These are phyloP conservation scores for Cyphomyrmex costatus DNA, from an alignment of 1,140 invertebrate genomes.

Conservation along the genomic window DNA sequence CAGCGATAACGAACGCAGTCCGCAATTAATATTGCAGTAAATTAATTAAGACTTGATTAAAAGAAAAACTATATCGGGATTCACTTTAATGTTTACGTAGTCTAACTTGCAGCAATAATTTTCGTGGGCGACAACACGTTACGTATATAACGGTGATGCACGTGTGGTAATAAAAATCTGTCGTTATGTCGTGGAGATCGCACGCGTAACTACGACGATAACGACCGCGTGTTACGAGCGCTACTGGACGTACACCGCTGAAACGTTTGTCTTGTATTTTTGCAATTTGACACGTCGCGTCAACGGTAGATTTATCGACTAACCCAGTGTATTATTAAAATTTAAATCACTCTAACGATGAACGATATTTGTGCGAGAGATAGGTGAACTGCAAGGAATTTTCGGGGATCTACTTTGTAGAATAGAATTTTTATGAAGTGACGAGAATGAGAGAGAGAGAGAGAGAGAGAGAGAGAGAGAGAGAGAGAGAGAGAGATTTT, in stretches of 20 bases:
- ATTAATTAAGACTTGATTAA: constrained; percentile 12
- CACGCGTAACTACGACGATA: constrained; percentile 62
- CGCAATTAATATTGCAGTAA: not conserved
- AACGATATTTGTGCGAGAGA: not conserved
- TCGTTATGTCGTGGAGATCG: constrained; percentile 58
- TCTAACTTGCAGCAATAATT: constrained; percentile 7
- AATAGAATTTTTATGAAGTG: not conserved
- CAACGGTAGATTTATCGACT: constrained; percentile 16
- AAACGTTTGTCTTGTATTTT: constrained; percentile 58
- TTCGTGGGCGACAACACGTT: constrained; percentile 20
- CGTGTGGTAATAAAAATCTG: constrained; percentile 67
- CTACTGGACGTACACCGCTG: constrained; percentile 18
- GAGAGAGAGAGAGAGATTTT: constrained; percentile 5
- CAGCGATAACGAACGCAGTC: not conserved
- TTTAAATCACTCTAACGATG: constrained; percentile 1
- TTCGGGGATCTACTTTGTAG: not conserved
- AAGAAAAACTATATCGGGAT: not conserved
- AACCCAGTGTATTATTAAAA: not conserved
- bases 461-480: too few relatives aligned
- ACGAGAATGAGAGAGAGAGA: too few relatives aligned
- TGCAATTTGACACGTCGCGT: constrained; percentile 8
- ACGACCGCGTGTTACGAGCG: constrained; percentile 61
- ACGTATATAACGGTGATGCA: constrained; percentile 48
- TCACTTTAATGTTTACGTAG: not conserved
- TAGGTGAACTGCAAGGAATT: not conserved